A percentile compares a stretch with the other conserved stretches of the same genome.
These are phyloP conservation scores for Grantiella picta DNA, from an alignment of 2,113 vertebrate genomes.

Conservation along the genomic window DNA sequence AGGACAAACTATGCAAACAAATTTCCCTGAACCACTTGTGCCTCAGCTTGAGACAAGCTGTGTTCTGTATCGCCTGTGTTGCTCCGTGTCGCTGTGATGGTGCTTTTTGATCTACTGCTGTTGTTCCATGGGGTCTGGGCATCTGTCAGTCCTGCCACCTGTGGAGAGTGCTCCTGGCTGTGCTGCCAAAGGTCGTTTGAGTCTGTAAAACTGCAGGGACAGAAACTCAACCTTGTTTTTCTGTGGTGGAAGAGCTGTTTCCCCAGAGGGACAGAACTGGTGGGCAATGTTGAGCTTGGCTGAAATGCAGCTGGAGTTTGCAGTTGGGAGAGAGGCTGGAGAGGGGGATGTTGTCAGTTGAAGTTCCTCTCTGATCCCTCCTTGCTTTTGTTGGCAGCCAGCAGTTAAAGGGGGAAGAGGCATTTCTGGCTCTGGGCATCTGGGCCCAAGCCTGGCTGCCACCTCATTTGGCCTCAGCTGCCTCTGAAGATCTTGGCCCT, in stretches of 20 bases:
- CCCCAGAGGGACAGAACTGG: not conserved
- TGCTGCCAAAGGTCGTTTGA: not conserved
- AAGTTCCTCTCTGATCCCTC: not conserved
- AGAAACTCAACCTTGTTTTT: not conserved
- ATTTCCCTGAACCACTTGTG: not conserved
- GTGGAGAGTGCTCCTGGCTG: not conserved
- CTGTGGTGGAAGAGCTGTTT: accelerated
- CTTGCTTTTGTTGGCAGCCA: not conserved
- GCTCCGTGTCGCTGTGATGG: accelerated
- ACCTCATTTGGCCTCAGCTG: not conserved
- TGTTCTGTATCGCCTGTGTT: not conserved
- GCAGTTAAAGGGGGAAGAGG: not conserved
- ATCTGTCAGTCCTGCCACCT: not conserved
- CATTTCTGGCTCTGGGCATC: not conserved
- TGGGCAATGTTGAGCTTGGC: not conserved
- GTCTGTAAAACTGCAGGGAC: not conserved
- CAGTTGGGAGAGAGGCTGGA: not conserved
- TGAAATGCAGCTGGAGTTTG: not conserved
- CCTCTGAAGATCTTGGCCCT: not conserved
- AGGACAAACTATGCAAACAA: not conserved
- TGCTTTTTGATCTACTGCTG: not conserved
- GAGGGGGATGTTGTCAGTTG: not conserved
- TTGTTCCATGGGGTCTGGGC: not conserved
- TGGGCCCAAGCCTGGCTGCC: not conserved
- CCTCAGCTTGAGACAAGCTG: not conserved